A percentile compares a stretch with the other conserved stretches of the same genome.
Conservation (phyloP, 2,888 invertebrate genomes). For the Eurytoma adleriae region DNA sequence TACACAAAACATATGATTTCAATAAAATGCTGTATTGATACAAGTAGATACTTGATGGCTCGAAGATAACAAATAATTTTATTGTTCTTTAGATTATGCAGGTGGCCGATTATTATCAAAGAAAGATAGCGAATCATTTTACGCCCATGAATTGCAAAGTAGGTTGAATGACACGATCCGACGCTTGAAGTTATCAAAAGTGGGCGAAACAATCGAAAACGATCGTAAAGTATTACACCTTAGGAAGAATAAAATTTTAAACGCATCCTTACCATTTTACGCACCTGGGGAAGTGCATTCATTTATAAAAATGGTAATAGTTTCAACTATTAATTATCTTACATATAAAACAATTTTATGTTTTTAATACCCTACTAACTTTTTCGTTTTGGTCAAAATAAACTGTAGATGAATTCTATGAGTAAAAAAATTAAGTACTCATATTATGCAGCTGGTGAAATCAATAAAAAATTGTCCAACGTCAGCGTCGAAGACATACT, state of each 20-base stretch:
- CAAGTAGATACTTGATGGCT: too few species aligned
- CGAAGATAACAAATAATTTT: conserved; percentile 25
- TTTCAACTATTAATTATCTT: background rate
- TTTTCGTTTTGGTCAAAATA: background rate
- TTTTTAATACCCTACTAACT: too few species aligned
- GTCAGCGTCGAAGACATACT: conserved; percentile 62
- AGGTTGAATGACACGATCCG: conserved; percentile 58
- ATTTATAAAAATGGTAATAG: conserved; percentile 62
- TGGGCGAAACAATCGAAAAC: conserved; percentile 3
- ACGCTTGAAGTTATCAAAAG: conserved; percentile 56
- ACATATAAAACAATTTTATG: too few species aligned
- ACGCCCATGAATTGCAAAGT: conserved; percentile 60
- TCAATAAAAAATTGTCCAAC: conserved; percentile 58
- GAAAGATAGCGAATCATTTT: conserved; percentile 58
- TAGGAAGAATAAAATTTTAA: conserved; percentile 49
- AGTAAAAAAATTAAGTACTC: conserved; percentile 53
- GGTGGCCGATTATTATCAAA: conserved; percentile 59
- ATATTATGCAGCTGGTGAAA: conserved; percentile 45
- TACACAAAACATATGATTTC: too few species aligned
- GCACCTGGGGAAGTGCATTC: conserved; percentile 63
- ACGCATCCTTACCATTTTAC: conserved; percentile 54
- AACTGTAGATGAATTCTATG: conserved; percentile 57
- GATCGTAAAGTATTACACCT: conserved; percentile 53
- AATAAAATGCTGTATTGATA: too few species aligned
- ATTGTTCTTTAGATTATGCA: conserved; percentile 47